These are phyloP conservation scores for Cercopithecus diana DNA, from an alignment of 2,797 vertebrate genomes.

Conservation along the genomic window DNA sequence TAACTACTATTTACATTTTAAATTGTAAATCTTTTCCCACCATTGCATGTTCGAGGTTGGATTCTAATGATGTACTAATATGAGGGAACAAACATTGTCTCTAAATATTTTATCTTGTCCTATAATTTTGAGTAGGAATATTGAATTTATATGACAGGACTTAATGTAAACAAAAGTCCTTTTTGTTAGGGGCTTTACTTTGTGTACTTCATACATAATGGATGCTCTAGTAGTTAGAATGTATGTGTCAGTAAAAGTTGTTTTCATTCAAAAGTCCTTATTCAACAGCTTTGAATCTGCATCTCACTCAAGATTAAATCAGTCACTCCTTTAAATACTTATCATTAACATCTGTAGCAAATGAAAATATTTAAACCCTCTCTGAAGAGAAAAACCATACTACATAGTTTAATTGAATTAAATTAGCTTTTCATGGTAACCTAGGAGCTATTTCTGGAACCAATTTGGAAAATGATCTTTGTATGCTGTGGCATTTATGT, in stretches of 20 bases:
- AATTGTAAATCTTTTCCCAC: neutral
- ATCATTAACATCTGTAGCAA: slow-evolving; percentile 71
- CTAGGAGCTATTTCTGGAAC: slow-evolving; percentile 80
- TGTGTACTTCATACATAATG: neutral
- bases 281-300: neutral
- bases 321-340: slow-evolving; percentile 65
- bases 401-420: slow-evolving; percentile 76
- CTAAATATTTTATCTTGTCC: neutral
- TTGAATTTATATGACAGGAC: neutral
- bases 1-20: slow-evolving; percentile 19
- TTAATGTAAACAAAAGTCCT: neutral
- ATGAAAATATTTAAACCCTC: slow-evolving; percentile 73
- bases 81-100: neutral
- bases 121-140: slow-evolving; percentile 1
- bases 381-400: slow-evolving; percentile 72
- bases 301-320: slow-evolving; percentile 49
- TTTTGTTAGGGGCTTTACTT: neutral
- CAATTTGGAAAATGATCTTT: slow-evolving; percentile 79
- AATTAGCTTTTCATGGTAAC: slow-evolving; percentile 75
- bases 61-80: neutral
- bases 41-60: neutral
- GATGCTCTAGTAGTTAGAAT: neutral
- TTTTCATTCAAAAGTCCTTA: slow-evolving; percentile 19
- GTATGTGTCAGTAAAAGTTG: neutral
- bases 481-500: slow-evolving; percentile 72